Percentiles rank a stretch among this genome's conserved stretches.
Conservation (phyloP, 1,140 invertebrate genomes). For the Zaprionus tsacasi region DNA sequence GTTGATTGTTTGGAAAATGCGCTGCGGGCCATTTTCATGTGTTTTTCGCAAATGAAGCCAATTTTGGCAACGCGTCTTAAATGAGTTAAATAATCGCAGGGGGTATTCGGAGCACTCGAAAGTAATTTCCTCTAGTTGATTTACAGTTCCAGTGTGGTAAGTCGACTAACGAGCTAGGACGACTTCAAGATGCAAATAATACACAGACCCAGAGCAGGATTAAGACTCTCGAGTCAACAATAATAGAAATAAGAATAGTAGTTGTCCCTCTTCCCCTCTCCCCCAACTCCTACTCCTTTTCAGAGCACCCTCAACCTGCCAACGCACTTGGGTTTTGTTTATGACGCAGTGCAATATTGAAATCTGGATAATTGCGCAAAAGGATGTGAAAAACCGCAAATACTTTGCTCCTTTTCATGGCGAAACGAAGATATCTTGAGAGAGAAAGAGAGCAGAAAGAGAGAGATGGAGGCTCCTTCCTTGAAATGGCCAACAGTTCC, state of each 20-base stretch:
- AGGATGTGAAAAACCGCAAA: conserved; percentile 81
- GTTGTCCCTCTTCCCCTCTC: not conserved
- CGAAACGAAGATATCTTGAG: conserved; percentile 74
- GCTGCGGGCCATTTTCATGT: conserved; percentile 38
- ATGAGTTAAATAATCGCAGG: not conserved
- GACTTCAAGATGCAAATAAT: conserved; percentile 6
- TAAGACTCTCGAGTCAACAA: conserved; percentile 61
- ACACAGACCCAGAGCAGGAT: not conserved
- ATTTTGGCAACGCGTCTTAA: conserved; percentile 29
- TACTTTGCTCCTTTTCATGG: conserved; percentile 61
- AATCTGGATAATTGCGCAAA: conserved; percentile 81
- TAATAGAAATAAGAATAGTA: conserved; percentile 67
- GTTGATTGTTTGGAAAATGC: conserved; percentile 68
- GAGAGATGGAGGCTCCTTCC: conserved; percentile 9
- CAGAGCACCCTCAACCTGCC: not conserved
- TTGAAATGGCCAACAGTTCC: conserved; percentile 41
- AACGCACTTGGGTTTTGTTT: conserved; percentile 62
- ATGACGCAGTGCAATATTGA: conserved; percentile 74
- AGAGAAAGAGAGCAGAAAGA: conserved; percentile 36
- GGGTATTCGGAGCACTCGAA: not conserved
- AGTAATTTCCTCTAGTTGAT: conserved; percentile 47
- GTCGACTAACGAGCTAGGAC: conserved; percentile 28
- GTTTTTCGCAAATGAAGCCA: conserved; percentile 69
- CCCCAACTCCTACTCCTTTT: not conserved
- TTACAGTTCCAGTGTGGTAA: conserved; percentile 34